phyloP scores from a whole-genome alignment of 2,888 invertebrate genomes.

The Hypomecis atomaria region DNA sequence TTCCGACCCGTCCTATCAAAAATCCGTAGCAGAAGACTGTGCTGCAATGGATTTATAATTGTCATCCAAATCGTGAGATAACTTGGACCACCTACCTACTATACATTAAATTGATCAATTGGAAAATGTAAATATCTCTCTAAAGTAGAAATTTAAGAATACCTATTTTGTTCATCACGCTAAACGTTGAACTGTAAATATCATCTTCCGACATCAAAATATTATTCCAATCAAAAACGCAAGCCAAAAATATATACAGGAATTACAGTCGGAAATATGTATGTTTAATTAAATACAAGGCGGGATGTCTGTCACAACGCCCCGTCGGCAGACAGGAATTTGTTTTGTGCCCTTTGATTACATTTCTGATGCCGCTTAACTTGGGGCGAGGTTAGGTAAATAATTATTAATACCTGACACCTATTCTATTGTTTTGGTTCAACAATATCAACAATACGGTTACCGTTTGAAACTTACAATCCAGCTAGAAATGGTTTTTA shows the following conservation, averaged over 20 bases:
- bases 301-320: constrained; percentile 64
- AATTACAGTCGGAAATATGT: constrained; percentile 29
- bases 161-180: too few species aligned
- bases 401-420: constrained; percentile 24
- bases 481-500: neutral
- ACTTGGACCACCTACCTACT: too few species aligned
- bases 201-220: constrained; percentile 4
- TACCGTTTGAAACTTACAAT: neutral
- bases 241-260: constrained; percentile 11
- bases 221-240: neutral
- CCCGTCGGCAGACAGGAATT: constrained; percentile 57
- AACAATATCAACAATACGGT: neutral
- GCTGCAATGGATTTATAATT: too few species aligned
- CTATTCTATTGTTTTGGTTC: constrained; percentile 21
- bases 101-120: too few species aligned
- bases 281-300: constrained; percentile 65
- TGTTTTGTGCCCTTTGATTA: constrained; percentile 66
- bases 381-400: constrained; percentile 45
- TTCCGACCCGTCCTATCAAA: too few species aligned
- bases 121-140: too few species aligned
- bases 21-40: too few species aligned
- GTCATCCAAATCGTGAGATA: too few species aligned
- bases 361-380: constrained; percentile 61
- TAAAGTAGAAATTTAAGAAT: too few species aligned
- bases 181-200: too few species aligned